Percentiles rank a stretch among this genome's conserved stretches.
Evolutionary conservation across 2,888 invertebrate species (phyloP).

Genomic region (Agrilus cyanescens): DNA sequence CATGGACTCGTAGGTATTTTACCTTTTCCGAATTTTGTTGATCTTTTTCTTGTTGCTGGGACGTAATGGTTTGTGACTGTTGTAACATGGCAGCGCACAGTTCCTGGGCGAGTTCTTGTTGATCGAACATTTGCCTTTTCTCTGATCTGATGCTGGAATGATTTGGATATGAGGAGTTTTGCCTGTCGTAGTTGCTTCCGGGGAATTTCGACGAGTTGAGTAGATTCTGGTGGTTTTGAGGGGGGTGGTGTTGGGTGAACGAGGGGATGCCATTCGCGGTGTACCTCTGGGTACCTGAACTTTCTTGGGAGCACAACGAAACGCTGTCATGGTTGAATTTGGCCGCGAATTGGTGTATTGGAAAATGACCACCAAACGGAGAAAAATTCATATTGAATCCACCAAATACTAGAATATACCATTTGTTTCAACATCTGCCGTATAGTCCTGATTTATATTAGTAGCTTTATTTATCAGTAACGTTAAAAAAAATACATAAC

Average conservation of each 20-base stretch:
- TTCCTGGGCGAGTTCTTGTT: conserved; percentile 30
- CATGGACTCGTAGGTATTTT: neutral
- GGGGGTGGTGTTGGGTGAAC: conserved; percentile 34
- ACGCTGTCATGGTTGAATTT: conserved; percentile 45
- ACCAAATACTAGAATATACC: conserved; percentile 3
- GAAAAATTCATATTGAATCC: conserved; percentile 66
- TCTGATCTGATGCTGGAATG: conserved; percentile 27
- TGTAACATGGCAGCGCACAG: conserved; percentile 30
- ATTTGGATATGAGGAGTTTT: conserved; percentile 25
- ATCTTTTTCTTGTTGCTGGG: conserved; percentile 18
- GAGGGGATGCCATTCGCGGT: conserved; percentile 39
- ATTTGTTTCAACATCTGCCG: neutral
- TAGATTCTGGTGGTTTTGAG: conserved; percentile 25
- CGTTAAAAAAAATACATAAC: no score
- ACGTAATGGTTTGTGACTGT: conserved; percentile 17
- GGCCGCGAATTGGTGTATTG: conserved; percentile 74
- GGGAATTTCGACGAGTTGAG: conserved; percentile 26
- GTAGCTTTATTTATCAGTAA: neutral
- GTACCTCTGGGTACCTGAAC: conserved; percentile 26
- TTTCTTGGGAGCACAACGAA: conserved; percentile 14
- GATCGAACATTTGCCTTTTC: conserved; percentile 28
- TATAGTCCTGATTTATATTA: neutral
- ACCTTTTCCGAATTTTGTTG: conserved; percentile 25
- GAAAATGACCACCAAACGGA: conserved; percentile 71
- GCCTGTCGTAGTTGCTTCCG: conserved; percentile 25